Evolutionary conservation across 2,888 invertebrate genomes (phyloP).

Genomic region (Drosophila sordidapex): DNA sequence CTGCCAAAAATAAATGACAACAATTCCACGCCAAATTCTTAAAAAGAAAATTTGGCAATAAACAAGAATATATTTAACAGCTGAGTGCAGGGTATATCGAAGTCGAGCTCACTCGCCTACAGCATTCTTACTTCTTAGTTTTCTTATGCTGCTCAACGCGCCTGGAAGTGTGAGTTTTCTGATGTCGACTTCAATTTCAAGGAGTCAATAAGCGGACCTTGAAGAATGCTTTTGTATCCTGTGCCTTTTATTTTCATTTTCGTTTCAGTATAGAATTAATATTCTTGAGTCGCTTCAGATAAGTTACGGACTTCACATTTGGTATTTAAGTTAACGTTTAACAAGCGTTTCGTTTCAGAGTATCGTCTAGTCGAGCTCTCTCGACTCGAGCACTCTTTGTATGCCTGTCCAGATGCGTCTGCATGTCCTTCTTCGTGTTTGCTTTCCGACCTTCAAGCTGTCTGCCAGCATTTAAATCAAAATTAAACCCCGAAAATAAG

Average conservation of each 20-base stretch:
- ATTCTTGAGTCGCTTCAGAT: background rate
- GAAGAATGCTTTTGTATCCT: background rate
- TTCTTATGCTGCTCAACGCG: background rate
- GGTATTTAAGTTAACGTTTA: background rate
- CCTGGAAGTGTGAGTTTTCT: conserved; percentile 51
- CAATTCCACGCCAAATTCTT: no score
- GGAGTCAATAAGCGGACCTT: background rate
- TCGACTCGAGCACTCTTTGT: background rate
- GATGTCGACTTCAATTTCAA: conserved; percentile 60
- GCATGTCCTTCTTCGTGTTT: conserved; percentile 57
- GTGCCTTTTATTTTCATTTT: background rate
- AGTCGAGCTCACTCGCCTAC: background rate
- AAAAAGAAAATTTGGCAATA: background rate
- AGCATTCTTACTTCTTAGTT: background rate
- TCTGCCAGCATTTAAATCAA: conserved; percentile 76
- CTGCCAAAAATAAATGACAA: no score
- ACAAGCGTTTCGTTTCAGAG: background rate
- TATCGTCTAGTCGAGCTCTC: background rate
- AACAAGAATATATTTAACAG: conserved; percentile 15
- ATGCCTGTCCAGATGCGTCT: conserved; percentile 44
- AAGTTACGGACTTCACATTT: background rate
- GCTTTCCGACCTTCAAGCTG: conserved; percentile 61
- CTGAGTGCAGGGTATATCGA: background rate
- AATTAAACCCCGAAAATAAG: conserved; percentile 75
- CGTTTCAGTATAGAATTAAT: background rate